Conservation (phyloP, 2,113 vertebrate genomes). For the Shinisaurus crocodilurus region DNA sequence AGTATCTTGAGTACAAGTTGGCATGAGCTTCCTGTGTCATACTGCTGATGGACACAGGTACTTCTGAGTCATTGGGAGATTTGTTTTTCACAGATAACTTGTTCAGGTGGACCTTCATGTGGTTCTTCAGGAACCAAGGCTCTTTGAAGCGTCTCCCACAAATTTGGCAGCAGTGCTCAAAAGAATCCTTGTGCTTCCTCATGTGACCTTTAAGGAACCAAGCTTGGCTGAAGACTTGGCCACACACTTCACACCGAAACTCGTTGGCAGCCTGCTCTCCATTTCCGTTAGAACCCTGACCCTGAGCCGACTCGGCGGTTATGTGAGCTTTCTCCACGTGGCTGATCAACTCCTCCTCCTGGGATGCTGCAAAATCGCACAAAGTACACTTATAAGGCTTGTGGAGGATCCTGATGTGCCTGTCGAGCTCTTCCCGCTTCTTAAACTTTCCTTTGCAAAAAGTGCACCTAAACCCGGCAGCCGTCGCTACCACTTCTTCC, state of each 20-base stretch:
- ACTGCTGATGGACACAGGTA: constrained; percentile 85
- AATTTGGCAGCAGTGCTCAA: constrained; percentile 98
- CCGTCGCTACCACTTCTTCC: constrained; percentile 86
- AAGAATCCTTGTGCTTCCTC: constrained; percentile 99
- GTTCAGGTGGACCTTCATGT: constrained; percentile 99
- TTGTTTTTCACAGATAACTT: constrained; percentile 97
- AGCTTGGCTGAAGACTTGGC: constrained; percentile 98
- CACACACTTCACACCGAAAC: constrained; percentile 96
- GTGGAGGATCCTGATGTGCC: constrained; percentile 97
- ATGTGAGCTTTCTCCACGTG: constrained; percentile 99
- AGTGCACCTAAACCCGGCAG: constrained; percentile 93
- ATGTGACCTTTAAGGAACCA: constrained; percentile 99
- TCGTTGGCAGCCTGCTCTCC: constrained; percentile 89
- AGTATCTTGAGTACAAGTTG: constrained; percentile 94
- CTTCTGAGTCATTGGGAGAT: constrained; percentile 82
- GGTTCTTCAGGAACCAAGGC: constrained; percentile 99
- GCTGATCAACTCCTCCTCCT: constrained; percentile 97
- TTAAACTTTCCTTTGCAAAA: constrained; percentile 99
- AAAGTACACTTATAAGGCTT: constrained; percentile 99
- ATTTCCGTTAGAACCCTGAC: constrained; percentile 82
- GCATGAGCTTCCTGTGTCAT: constrained; percentile 95
- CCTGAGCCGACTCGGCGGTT: constrained; percentile 92
- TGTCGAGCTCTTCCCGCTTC: constrained; percentile 95
- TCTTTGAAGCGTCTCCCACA: constrained; percentile 98
- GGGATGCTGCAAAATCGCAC: constrained; percentile 95